These are phyloP conservation scores for Acropora tenuis DNA, from an alignment of 64 coral and sea anemone species.

Conservation along the genomic window DNA sequence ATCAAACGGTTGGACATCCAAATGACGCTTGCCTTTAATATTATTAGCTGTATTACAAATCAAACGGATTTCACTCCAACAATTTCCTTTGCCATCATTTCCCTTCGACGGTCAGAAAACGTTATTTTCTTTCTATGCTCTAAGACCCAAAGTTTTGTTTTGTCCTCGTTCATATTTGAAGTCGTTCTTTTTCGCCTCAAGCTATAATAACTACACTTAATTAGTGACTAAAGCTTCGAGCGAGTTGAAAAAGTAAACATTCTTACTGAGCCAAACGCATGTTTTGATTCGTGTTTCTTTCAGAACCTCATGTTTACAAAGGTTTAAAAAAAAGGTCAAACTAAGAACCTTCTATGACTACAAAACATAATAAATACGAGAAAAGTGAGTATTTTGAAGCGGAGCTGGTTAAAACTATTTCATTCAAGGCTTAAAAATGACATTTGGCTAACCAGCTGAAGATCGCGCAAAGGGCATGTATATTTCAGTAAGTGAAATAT, in stretches of 20 bases:
- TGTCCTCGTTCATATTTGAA: not conserved
- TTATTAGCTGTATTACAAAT: conserved; percentile 87
- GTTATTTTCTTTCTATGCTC: not conserved
- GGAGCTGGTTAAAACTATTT: not conserved
- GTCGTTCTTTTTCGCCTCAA: not conserved
- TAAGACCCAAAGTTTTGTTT: not conserved
- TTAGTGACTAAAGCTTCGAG: conserved; percentile 28
- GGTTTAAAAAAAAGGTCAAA: conserved; percentile 6
- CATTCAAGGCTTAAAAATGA: too few species aligned
- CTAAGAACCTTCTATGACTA: not conserved
- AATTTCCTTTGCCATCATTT: conserved; percentile 35
- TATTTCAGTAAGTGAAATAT: not conserved
- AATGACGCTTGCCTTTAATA: conserved; percentile 16
- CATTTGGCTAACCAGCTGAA: conserved; percentile 4
- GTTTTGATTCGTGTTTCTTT: conserved; percentile 6
- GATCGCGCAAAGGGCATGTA: not conserved
- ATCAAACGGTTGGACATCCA: conserved; percentile 67
- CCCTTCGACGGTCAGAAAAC: not conserved
- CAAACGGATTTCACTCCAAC: conserved; percentile 43
- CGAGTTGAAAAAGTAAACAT: conserved; percentile 35
- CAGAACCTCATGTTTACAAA: conserved; percentile 25
- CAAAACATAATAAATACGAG: not conserved
- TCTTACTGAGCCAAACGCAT: not conserved
- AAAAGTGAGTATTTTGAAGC: not conserved
- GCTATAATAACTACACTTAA: conserved; percentile 14